phyloP scores from a whole-genome alignment of 2,797 vertebrate genomes.

The Cyprinodon diabolis region DNA sequence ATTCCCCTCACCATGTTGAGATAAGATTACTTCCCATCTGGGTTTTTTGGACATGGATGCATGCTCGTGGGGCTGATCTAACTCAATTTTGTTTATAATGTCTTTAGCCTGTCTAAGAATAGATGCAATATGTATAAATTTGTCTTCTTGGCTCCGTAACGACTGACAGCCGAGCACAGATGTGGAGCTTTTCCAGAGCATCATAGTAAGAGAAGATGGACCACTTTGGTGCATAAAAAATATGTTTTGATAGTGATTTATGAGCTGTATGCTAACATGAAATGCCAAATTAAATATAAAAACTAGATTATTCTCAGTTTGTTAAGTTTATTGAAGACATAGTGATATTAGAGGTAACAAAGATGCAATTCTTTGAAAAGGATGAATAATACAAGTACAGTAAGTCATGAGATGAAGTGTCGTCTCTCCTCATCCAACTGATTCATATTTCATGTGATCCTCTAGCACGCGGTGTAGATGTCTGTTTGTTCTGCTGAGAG shows the following conservation, averaged over 20 bases:
- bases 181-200: conserved; percentile 20
- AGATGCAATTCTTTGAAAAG: conserved; percentile 39
- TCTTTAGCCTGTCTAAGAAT: conserved; percentile 77
- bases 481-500: conserved; percentile 47
- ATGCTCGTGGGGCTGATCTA: conserved; percentile 67
- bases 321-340: conserved; percentile 44
- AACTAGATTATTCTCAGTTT: conserved; percentile 24
- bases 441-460: conserved; percentile 63
- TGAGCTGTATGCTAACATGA: neutral
- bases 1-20: conserved; percentile 61
- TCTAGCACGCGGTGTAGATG: conserved; percentile 38
- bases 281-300: neutral
- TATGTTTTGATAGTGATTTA: conserved; percentile 2
- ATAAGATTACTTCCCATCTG: conserved; percentile 69
- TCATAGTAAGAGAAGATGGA: conserved; percentile 8
- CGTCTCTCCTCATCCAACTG: conserved; percentile 42
- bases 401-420: conserved; percentile 50
- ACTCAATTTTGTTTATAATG: conserved; percentile 75
- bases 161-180: conserved; percentile 58
- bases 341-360: conserved; percentile 30
- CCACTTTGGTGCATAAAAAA: conserved; percentile 13
- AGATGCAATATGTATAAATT: conserved; percentile 57
- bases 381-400: conserved; percentile 43
- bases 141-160: conserved; percentile 55
- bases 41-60: conserved; percentile 66